Evolutionary conservation across 2,797 vertebrate species (phyloP).

Genomic region (Choloepus didactylus): DNA sequence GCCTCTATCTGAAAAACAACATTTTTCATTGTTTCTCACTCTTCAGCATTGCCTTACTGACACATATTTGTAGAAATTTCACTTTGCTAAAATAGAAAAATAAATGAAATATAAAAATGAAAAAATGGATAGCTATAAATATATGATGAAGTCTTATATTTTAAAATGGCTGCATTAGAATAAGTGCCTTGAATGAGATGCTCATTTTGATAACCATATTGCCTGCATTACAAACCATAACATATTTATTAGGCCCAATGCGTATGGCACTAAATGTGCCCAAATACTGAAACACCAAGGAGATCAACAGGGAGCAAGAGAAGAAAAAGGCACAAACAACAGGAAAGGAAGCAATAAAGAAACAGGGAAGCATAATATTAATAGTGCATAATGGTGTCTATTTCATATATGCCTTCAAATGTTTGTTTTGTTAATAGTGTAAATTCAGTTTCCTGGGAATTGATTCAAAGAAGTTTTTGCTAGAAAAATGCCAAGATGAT

Average conservation of each 20-base stretch:
- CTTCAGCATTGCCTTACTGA: no score
- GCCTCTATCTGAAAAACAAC: no score
- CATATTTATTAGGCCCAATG: not conserved
- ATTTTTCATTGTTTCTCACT: no score
- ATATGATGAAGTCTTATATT: no score
- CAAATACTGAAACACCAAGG: not conserved
- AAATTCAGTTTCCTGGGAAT: not conserved
- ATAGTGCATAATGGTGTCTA: not conserved
- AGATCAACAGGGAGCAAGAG: not conserved
- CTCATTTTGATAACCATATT: not conserved
- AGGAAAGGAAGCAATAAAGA: not conserved
- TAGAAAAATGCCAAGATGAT: not conserved
- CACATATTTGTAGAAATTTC: no score
- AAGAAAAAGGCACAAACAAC: not conserved
- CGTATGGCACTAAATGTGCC: not conserved
- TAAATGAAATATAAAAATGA: no score
- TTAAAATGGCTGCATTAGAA: no score
- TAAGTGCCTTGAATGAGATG: no score
- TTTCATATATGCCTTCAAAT: not conserved
- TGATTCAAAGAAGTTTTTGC: not conserved
- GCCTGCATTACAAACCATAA: not conserved
- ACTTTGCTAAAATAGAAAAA: no score
- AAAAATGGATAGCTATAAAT: no score
- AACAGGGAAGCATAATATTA: not conserved
- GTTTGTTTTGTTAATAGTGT: not conserved